Base-by-base conservation (phyloP, 2,113 vertebrate species). In the Cromileptes altivelis region DNA sequence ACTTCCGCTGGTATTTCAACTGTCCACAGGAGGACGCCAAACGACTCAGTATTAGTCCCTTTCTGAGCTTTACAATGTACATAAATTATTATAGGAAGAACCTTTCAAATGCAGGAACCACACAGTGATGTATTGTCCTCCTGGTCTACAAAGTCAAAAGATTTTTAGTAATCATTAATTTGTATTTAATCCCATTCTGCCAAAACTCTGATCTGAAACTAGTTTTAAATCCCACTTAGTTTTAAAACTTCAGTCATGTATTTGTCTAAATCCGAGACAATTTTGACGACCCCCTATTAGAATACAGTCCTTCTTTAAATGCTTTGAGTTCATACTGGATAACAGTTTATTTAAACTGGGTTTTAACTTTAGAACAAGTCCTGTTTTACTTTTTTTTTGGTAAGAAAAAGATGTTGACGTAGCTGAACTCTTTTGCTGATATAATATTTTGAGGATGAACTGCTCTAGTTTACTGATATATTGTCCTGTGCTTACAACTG, bases 1-100 rank as follows among this genome's bases (percentile, higher is more conserved):
- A 4, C 33, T 49, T 40, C 18, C 23, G 45, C 7, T 62, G 0
- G 17, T 62, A 33, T 55, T 52, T 15, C 12, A 25, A 19, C 1
- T 49, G 0, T 67, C 74, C 90, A 85, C 62, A 49, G 47, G 78
- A 30, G 75, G 83, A 50, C 19, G 3, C 68, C 52, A 12, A 5
- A 60, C 19, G 19, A 18, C 37, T 15, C 14, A 75, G 18, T 68
- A 53, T 5, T n/a, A 40, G 12, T 21, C 12, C 4, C 1, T 14
- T 75, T 68, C 18, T 21, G 6, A 40, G 7, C 37, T 11, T 49
- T 25, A 58, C 6, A 49, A 23, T 6, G 7, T 14, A 47, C 8
- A 64, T 8, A 19, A 47, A 70, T 30, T 14, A 57, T 30, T 17
- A 57, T 56, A n/a, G 15, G 2, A n/a, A 12, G n/a, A 52, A 13